A percentile compares a stretch with the other conserved stretches of the same genome.
Conservation (phyloP, 2,113 vertebrate genomes). For the Thermophis baileyi region DNA sequence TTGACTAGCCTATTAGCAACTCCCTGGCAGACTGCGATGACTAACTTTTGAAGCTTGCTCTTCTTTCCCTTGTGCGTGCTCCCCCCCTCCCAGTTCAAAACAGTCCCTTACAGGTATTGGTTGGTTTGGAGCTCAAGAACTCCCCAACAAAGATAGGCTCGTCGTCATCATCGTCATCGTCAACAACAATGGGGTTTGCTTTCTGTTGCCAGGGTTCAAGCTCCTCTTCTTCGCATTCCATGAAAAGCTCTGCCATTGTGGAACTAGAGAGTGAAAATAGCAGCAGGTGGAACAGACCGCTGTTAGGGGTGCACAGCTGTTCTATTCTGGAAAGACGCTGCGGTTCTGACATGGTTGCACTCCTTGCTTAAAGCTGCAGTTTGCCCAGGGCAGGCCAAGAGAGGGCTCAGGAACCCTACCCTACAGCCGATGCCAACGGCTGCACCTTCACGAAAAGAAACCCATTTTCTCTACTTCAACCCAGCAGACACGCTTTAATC, state of each 20-base stretch:
- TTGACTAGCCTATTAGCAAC: neutral
- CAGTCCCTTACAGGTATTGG: slow-evolving; percentile 69
- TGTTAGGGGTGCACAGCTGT: neutral
- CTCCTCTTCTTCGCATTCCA: slow-evolving; percentile 99
- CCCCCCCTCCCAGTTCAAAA: neutral
- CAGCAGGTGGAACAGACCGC: neutral
- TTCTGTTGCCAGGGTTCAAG: slow-evolving; percentile 95
- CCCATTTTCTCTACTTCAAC: neutral
- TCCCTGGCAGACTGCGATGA: neutral
- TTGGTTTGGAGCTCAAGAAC: slow-evolving; percentile 82
- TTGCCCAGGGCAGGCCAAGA: neutral
- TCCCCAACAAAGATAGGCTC: slow-evolving; percentile 96
- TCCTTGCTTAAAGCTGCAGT: neutral
- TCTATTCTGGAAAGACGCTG: neutral
- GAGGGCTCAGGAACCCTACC: neutral
- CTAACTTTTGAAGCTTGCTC: neutral
- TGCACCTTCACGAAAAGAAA: neutral
- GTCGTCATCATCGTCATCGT: slow-evolving; percentile 77
- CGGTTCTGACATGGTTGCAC: neutral
- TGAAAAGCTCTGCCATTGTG: slow-evolving; percentile 96
- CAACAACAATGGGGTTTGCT: slow-evolving; percentile 82
- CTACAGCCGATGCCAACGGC: neutral
- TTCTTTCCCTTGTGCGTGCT: neutral
- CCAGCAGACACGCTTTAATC: neutral
- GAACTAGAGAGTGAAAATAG: slow-evolving; percentile 43